A percentile compares a stretch with the other conserved stretches of the same genome.
Conservation (phyloP, 2,888 invertebrate genomes). For the Athalia cordata region DNA sequence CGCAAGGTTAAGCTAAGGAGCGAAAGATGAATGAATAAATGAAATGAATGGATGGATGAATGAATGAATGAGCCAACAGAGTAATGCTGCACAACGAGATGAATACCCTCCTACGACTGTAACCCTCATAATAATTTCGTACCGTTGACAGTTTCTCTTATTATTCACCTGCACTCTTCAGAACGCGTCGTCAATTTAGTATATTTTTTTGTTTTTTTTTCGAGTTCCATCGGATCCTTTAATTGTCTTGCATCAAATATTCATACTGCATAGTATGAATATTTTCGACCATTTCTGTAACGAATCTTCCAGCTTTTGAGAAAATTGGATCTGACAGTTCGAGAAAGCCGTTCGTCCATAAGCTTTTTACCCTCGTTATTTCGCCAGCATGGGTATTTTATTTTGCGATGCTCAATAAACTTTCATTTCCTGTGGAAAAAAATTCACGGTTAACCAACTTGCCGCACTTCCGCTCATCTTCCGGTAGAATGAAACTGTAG, state of each 20-base stretch:
- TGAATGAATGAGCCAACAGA: conserved; percentile 51
- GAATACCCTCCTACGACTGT: conserved; percentile 22
- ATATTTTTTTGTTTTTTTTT: background rate
- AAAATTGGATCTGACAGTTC: conserved; percentile 25
- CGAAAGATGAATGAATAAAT: conserved; percentile 26
- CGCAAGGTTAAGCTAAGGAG: background rate
- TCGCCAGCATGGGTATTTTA: conserved; percentile 8
- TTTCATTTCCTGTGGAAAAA: background rate
- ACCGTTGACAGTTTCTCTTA: conserved; percentile 43
- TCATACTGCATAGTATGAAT: background rate
- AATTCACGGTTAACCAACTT: background rate
- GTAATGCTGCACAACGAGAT: conserved; percentile 30
- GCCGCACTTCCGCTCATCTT: conserved; percentile 34
- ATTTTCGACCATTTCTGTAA: too few species aligned
- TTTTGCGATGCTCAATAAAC: background rate
- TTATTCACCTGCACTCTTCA: background rate
- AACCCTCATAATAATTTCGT: conserved; percentile 39
- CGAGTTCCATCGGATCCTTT: too few species aligned
- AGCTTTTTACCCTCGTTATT: conserved; percentile 33
- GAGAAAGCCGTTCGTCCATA: conserved; percentile 38
- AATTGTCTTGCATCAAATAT: background rate
- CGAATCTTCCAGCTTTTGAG: background rate
- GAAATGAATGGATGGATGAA: conserved; percentile 12
- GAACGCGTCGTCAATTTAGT: background rate
- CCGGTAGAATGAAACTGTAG: background rate